A percentile compares a stretch with the other conserved stretches of the same genome.
These are phyloP conservation scores for Heliconius hermathena DNA, from an alignment of 1,140 invertebrate species.

Conservation along the genomic window DNA sequence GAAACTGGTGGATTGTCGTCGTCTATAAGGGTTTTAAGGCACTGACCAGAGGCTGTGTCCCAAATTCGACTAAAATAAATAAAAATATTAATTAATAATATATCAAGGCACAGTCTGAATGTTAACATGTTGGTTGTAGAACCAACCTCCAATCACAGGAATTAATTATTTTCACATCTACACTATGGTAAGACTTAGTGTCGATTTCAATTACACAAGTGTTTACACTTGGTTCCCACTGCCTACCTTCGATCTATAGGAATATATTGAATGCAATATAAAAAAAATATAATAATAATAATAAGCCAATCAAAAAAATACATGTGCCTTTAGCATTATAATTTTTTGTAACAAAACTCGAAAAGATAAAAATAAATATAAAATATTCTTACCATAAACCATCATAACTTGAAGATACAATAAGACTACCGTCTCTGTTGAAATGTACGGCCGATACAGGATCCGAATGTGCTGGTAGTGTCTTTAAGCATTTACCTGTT, in stretches of 20 bases:
- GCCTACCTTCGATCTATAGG: no score
- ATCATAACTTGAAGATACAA: slow-evolving; percentile 99
- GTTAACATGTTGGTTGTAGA: no score
- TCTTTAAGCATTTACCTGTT: slow-evolving; percentile 96
- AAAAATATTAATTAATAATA: slow-evolving; percentile 16
- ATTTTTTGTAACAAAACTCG: no score
- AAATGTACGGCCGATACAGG: slow-evolving; percentile 99
- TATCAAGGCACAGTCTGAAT: background rate
- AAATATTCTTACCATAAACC: slow-evolving; percentile 92
- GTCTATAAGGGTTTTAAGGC: slow-evolving; percentile 98
- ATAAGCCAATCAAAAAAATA: no score
- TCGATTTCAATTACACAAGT: no score
- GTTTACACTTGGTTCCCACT: no score
- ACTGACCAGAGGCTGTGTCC: slow-evolving; percentile 99
- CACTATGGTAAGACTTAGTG: no score
- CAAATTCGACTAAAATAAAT: slow-evolving; percentile 94
- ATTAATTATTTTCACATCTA: no score
- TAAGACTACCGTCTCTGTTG: slow-evolving; percentile 98
- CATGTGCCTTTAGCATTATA: no score
- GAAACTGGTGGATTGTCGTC: slow-evolving; percentile 99
- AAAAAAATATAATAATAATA: no score
- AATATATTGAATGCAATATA: no score
- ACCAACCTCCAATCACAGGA: no score
- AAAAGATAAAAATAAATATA: background rate
- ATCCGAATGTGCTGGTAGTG: slow-evolving; percentile 99